phyloP scores from a whole-genome alignment of 1,140 invertebrate species.

The Oreohelix idahoensis region DNA sequence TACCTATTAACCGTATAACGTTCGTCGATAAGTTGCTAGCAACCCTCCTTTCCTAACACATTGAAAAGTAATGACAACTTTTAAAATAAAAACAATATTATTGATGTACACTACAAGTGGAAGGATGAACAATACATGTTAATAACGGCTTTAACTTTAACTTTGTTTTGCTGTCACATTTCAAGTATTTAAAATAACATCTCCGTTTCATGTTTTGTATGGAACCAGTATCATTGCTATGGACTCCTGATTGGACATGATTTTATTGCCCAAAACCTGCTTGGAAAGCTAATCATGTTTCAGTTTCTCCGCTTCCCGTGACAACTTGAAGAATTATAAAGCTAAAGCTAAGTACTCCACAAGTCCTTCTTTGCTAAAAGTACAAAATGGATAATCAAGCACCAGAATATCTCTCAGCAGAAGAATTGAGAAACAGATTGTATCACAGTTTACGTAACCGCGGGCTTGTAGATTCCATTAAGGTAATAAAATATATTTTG shows the following conservation, averaged over 20 bases:
- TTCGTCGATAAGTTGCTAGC: no score
- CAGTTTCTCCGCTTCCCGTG: neutral
- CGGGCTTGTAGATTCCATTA: conserved; percentile 64
- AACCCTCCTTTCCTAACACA: no score
- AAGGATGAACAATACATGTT: no score
- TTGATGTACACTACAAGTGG: no score
- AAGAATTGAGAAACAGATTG: conserved; percentile 62
- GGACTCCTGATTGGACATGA: conserved; percentile 36
- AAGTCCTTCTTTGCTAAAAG: neutral
- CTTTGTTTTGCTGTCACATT: no score
- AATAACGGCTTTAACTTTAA: no score
- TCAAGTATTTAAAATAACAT: neutral
- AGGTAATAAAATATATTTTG: no score
- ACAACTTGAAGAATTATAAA: neutral
- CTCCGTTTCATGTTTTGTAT: neutral
- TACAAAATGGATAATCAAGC: conserved; percentile 53
- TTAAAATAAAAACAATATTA: no score
- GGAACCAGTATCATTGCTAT: conserved; percentile 26
- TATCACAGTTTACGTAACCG: conserved; percentile 64
- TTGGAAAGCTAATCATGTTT: neutral
- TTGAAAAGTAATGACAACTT: no score
- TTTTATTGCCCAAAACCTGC: neutral
- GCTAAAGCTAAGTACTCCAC: neutral
- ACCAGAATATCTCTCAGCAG: conserved; percentile 62
- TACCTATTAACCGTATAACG: no score